These are phyloP conservation scores for Drosophila pullipes DNA, from an alignment of 2,888 invertebrate genomes.

Conservation along the genomic window DNA sequence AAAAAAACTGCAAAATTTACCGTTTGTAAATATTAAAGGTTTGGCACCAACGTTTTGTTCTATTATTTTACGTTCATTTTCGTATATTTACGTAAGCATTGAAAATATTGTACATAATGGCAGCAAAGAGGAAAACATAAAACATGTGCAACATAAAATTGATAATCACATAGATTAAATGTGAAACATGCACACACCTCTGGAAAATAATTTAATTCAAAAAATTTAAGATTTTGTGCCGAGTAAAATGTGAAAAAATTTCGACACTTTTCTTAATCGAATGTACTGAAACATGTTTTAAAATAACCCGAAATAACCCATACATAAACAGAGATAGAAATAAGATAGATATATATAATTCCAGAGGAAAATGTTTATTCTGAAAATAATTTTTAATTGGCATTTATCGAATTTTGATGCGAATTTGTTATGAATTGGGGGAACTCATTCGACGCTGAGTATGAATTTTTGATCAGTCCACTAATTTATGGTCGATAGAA, in stretches of 20 bases:
- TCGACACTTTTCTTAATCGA: neutral
- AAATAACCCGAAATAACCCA: neutral
- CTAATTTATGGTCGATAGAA: conserved; percentile 5
- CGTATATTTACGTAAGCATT: conserved; percentile 70
- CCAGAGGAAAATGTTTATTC: conserved; percentile 3
- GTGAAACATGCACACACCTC: conserved; percentile 20
- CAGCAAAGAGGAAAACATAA: conserved; percentile 19
- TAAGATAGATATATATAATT: neutral
- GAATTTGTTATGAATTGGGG: conserved; percentile 10
- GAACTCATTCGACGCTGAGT: conserved; percentile 1
- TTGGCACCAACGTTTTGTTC: conserved; percentile 27
- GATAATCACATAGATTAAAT: conserved; percentile 41
- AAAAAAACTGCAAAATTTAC: conserved; percentile 21
- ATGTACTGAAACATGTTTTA: neutral
- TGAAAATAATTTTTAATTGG: conserved; percentile 6
- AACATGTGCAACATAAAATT: conserved; percentile 41
- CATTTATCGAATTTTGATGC: conserved; percentile 10
- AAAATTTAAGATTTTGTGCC: neutral
- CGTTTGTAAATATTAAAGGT: conserved; percentile 37
- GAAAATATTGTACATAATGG: conserved; percentile 51
- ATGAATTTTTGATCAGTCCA: conserved; percentile 4
- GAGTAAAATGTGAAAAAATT: neutral
- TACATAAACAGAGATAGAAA: conserved; percentile 1
- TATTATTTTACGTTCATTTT: conserved; percentile 50
- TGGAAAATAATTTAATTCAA: neutral